Evolutionary conservation across 1,140 invertebrate genomes (phyloP).

Genomic region (Drosophila nebulosa): DNA sequence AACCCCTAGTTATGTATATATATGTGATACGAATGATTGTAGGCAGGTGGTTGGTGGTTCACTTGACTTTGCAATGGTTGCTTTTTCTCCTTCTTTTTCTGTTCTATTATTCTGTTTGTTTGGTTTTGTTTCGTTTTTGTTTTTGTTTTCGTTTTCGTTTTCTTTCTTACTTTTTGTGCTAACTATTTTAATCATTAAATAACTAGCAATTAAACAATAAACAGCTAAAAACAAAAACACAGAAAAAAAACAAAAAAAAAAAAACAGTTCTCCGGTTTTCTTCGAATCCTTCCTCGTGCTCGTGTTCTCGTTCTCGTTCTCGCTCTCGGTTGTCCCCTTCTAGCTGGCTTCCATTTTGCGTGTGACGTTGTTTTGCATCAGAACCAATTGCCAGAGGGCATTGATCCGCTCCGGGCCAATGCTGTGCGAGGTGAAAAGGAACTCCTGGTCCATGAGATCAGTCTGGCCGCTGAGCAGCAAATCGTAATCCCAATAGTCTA

Average conservation of each 20-base stretch:
- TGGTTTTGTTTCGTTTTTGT: not conserved
- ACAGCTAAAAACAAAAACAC: slow-evolving; percentile 36
- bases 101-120: not conserved
- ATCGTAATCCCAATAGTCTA: slow-evolving; percentile 70
- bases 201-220: slow-evolving; percentile 41
- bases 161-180: slow-evolving; percentile 28
- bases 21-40: slow-evolving; percentile 76
- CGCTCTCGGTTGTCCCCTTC: slow-evolving; percentile 10
- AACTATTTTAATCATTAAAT: slow-evolving; percentile 50
- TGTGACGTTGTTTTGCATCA: slow-evolving; percentile 41
- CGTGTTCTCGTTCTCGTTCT: too few relatives aligned
- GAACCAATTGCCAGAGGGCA: slow-evolving; percentile 79
- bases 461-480: slow-evolving; percentile 54
- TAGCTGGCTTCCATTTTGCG: not conserved
- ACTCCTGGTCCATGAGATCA: slow-evolving; percentile 67
- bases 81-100: too few relatives aligned
- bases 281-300: slow-evolving; percentile 11
- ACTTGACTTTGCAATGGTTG: slow-evolving; percentile 67
- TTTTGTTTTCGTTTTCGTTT: not conserved
- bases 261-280: not conserved
- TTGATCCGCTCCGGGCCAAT: slow-evolving; percentile 81
- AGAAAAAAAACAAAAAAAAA: slow-evolving; percentile 7
- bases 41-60: slow-evolving; percentile 77
- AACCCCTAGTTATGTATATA: slow-evolving; percentile 20
- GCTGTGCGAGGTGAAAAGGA: slow-evolving; percentile 84